Base-by-base conservation (phyloP, 1,140 invertebrate species). In the Eupeodes corollae region DNA sequence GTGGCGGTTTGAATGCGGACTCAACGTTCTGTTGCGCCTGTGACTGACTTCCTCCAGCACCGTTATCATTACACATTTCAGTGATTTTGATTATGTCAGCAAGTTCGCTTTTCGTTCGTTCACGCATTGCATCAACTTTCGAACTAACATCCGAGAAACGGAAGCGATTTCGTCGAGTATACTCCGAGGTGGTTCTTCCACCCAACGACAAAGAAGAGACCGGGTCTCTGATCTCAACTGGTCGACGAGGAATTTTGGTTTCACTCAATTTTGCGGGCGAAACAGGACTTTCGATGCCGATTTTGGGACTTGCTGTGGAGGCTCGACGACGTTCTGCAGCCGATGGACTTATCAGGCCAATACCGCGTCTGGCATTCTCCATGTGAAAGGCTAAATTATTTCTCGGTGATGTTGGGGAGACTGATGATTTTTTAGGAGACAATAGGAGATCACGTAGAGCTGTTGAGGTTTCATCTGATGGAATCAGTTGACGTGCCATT, bases 361-460 rank as follows among this genome's bases (percentile, higher is more conserved):
- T 42, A n/a, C 48, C 48, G 14, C 44, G 46, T 15, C 65, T 48
- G n/a, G 68, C 69, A 48, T 70, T 67, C 48, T 67, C 68, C 68
- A 70, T 67, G 47, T 69, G 68, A 42, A 68, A 48, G 35, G 60
- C 59, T 34, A 69, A 52, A 47, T 26, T 26, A 26, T 26, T 26
- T 26, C 21, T 26, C 21, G 21, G 21, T 26, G 21, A 26, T 26
- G 21, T 26, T 26, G 21, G 21, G 3, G 21, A 26, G 21, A 26
- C 21, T 26, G 35, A 38, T 16, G 35, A 16, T 11, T n/a, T 16
- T 33, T 56, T 59, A 3, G 61, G 59, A 11, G 56, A 60, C 6
- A 53, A 51, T n/a, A 67, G 42, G 30, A 67, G 21, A 32, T 67
- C 59, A n/a, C 58, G 55, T 14, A 67, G 15, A 0, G 58, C 52